Percentiles rank a stretch among this genome's conserved stretches.
Conservation (phyloP, 2,113 vertebrate species). For the Craseonycteris thonglongyai region DNA sequence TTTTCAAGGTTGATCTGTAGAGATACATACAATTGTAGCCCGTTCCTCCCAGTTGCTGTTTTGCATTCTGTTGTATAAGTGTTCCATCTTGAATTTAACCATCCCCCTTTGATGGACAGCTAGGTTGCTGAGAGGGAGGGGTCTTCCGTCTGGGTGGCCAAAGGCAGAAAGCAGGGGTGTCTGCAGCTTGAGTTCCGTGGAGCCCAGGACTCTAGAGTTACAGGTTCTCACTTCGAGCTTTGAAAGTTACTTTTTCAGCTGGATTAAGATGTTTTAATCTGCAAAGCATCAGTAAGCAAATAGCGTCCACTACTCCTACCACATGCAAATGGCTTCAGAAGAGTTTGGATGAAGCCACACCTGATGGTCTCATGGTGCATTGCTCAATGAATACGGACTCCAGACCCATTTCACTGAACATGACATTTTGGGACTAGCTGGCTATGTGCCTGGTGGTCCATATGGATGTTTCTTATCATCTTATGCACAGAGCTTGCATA, state of each 20-base stretch:
- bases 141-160: neutral
- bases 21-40: neutral
- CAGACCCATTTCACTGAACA: neutral
- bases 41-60: neutral
- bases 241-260: neutral
- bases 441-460: neutral
- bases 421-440: neutral
- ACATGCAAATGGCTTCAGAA: neutral
- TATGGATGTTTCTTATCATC: neutral
- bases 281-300: neutral
- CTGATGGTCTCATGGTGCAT: neutral
- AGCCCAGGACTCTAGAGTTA: neutral
- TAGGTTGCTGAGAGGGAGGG: neutral
- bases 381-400: neutral
- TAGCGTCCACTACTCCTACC: neutral
- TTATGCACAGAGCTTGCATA: rapidly evolving
- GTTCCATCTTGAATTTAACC: neutral
- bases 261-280: neutral
- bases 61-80: neutral
- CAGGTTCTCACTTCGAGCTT: neutral
- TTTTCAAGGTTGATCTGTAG: neutral
- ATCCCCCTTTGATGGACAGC: neutral
- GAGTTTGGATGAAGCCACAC: neutral
- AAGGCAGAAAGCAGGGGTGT: neutral
- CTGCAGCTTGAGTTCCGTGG: neutral